Percentiles rank a stretch among this genome's conserved stretches.
Conservation (phyloP, 1,140 invertebrate genomes). For the Euwallacea fornicatus region DNA sequence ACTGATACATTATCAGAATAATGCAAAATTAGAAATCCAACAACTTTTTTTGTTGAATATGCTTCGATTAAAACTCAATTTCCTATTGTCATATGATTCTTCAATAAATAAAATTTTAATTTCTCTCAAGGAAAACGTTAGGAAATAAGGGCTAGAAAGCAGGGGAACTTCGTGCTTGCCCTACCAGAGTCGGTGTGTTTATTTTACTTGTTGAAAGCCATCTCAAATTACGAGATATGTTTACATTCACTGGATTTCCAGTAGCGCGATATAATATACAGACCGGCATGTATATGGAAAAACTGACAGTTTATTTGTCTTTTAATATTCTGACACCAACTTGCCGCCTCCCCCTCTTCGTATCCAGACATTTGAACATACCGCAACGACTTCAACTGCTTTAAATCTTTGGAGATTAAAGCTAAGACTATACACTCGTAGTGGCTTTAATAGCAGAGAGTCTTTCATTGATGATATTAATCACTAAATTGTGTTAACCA, state of each 20-base stretch:
- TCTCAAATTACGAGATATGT: slow-evolving; percentile 45
- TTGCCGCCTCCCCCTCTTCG: neutral
- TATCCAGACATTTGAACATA: neutral
- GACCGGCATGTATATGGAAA: slow-evolving; percentile 38
- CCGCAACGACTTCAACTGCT: neutral
- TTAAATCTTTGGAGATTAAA: neutral
- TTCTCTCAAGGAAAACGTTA: no score
- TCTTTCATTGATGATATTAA: neutral
- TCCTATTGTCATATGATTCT: no score
- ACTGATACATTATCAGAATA: no score
- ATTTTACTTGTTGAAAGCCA: slow-evolving; percentile 47
- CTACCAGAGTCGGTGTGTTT: slow-evolving; percentile 31
- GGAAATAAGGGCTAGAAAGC: no score
- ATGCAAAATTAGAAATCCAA: no score
- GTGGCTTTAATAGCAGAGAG: neutral
- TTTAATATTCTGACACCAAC: slow-evolving; percentile 44
- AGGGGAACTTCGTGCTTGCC: neutral
- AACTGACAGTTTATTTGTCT: slow-evolving; percentile 42
- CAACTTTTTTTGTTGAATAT: no score
- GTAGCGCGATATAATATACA: slow-evolving; percentile 40
- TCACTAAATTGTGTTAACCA: slow-evolving; percentile 1
- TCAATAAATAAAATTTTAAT: no score
- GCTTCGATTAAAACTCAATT: no score
- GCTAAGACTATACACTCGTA: neutral
- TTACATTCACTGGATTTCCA: slow-evolving; percentile 42